Percentiles rank a stretch among this genome's conserved stretches.
phyloP scores from a whole-genome alignment of 2,888 invertebrate species.

The Myathropa florea region DNA sequence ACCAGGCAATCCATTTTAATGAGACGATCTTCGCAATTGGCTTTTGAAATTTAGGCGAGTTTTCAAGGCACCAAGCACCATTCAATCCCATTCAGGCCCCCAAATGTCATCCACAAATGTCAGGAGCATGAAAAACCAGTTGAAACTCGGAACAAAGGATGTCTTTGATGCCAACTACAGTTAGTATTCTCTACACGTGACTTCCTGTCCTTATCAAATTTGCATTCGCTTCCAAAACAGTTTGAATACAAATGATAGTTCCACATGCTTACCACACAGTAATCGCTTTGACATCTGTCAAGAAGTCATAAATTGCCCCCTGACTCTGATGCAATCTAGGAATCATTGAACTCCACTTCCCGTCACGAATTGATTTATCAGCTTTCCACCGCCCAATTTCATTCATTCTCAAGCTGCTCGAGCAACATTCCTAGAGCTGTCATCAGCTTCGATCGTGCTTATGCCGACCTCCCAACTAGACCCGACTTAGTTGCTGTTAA shows the following conservation, averaged over 20 bases:
- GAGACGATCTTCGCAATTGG: too few species aligned
- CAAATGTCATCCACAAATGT: too few species aligned
- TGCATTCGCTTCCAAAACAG: neutral
- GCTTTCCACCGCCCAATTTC: neutral
- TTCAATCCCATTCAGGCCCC: too few species aligned
- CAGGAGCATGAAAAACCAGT: too few species aligned
- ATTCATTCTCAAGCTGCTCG: neutral
- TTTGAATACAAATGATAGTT: neutral
- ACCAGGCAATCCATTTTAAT: too few species aligned
- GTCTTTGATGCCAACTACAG: too few species aligned
- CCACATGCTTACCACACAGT: neutral
- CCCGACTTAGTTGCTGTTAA: neutral
- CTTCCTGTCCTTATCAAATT: neutral
- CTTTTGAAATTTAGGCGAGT: too few species aligned
- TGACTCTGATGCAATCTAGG: neutral
- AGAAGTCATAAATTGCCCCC: neutral
- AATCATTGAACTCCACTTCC: neutral
- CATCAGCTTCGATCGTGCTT: neutral
- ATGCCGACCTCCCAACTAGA: neutral
- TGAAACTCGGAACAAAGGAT: too few species aligned
- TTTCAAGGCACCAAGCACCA: too few species aligned
- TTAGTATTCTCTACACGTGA: neutral
- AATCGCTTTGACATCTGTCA: neutral
- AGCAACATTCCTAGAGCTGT: neutral
- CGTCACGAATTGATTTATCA: neutral